These are phyloP conservation scores for Scaeva pyrastri DNA, from an alignment of 2,888 invertebrate species.

Conservation along the genomic window DNA sequence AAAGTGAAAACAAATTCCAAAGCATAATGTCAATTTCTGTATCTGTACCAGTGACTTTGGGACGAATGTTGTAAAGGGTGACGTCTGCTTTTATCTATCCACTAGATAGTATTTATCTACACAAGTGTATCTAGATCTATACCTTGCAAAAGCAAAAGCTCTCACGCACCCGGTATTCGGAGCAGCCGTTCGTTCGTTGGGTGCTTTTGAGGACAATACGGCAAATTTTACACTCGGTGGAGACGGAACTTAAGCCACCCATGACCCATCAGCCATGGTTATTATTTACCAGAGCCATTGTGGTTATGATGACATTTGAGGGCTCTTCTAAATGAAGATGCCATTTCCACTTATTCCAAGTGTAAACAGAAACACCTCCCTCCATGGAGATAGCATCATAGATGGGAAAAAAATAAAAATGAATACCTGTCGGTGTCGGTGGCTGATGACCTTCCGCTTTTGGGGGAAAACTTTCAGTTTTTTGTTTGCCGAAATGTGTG, in stretches of 20 bases:
- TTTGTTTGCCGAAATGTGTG: constrained; percentile 12
- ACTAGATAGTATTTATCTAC: too few relatives aligned
- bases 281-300: constrained; percentile 45
- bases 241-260: constrained; percentile 15
- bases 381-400: constrained; percentile 4
- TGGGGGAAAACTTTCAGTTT: constrained; percentile 35
- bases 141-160: constrained; percentile 46
- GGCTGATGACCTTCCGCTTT: constrained; percentile 56
- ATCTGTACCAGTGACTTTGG: constrained; percentile 14
- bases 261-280: too few relatives aligned
- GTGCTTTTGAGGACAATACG: not conserved
- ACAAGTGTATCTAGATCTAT: not conserved
- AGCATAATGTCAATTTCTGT: constrained; percentile 31
- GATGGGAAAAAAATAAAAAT: constrained; percentile 30
- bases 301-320: constrained; percentile 59
- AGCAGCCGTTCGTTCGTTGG: not conserved
- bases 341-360: constrained; percentile 22
- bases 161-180: constrained; percentile 2
- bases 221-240: not conserved
- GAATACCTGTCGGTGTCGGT: constrained; percentile 20
- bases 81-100: not conserved
- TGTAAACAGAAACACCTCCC: constrained; percentile 17
- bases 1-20: constrained; percentile 66
- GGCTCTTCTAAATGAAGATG: constrained; percentile 37
- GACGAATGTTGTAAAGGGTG: constrained; percentile 19